These are phyloP conservation scores for Folsomia candida DNA, from an alignment of 2,888 invertebrate species.

Conservation along the genomic window DNA sequence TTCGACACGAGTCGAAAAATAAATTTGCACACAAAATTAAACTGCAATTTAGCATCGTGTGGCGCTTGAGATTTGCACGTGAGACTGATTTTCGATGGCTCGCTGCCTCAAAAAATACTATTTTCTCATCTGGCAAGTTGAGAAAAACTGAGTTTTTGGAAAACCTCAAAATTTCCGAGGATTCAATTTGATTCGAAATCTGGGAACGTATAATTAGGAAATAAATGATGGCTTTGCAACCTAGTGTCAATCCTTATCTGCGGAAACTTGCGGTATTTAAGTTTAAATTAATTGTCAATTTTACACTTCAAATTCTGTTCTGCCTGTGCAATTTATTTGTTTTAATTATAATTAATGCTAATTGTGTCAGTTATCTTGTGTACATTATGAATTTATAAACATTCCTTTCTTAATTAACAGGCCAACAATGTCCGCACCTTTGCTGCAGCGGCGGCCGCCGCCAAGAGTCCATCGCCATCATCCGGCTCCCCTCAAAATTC, in stretches of 20 bases:
- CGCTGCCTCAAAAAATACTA: no score
- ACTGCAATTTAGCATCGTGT: background rate
- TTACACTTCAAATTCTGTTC: background rate
- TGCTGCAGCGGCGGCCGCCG: slow-evolving; percentile 36
- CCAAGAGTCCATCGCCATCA: slow-evolving; percentile 1
- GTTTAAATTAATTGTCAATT: background rate
- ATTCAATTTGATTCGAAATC: background rate
- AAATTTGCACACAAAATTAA: background rate
- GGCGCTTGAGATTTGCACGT: no score
- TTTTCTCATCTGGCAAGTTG: no score
- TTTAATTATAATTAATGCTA: background rate
- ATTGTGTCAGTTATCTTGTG: background rate
- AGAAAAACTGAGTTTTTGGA: no score
- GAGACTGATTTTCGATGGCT: no score
- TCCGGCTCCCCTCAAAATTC: slow-evolving; percentile 7
- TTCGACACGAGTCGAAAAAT: no score
- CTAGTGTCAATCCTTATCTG: slow-evolving; percentile 38
- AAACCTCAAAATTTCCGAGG: background rate
- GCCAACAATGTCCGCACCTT: slow-evolving; percentile 37
- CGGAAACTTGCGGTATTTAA: slow-evolving; percentile 33
- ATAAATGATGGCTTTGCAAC: slow-evolving; percentile 44
- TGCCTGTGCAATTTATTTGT: background rate
- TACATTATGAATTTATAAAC: background rate
- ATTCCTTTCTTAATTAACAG: slow-evolving; percentile 12
- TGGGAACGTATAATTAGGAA: no score